Percentiles rank a stretch among this genome's conserved stretches.
Conservation (phyloP, 2,888 invertebrate species). For the Zaprionus bogoriensis region DNA sequence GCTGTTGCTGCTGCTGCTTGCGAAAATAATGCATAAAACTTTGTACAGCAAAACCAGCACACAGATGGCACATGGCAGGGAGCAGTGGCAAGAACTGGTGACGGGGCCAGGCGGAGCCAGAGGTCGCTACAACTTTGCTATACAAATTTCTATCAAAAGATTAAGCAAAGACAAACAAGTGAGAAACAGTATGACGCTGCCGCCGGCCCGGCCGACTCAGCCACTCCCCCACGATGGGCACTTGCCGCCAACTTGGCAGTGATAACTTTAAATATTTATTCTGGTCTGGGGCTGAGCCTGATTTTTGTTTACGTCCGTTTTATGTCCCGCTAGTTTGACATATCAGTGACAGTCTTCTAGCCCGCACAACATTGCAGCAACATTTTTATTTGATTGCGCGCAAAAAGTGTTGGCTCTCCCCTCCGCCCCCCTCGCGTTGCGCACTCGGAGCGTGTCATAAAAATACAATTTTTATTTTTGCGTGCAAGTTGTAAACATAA, state of each 20-base stretch:
- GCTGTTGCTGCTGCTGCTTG: neutral
- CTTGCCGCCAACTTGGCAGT: conserved; percentile 67
- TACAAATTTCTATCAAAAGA: conserved; percentile 79
- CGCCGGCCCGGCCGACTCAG: conserved; percentile 3
- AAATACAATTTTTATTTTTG: conserved; percentile 70
- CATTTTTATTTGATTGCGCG: conserved; percentile 72
- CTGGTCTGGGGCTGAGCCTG: conserved; percentile 28
- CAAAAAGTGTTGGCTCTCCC: conserved; percentile 28
- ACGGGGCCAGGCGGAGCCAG: neutral
- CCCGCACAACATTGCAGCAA: conserved; percentile 57
- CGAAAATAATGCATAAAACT: conserved; percentile 73
- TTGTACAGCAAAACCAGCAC: conserved; percentile 49
- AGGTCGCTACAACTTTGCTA: conserved; percentile 59
- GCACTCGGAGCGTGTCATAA: conserved; percentile 60
- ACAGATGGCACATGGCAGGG: conserved; percentile 8
- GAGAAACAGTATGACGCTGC: conserved; percentile 43
- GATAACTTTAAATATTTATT: conserved; percentile 74
- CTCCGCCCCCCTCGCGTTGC: neutral
- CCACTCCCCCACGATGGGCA: conserved; percentile 5
- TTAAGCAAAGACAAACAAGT: conserved; percentile 76
- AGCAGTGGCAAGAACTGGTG: neutral
- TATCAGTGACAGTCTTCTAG: conserved; percentile 73
- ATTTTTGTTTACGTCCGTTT: conserved; percentile 63
- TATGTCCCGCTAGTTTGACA: conserved; percentile 77
- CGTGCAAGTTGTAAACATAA: conserved; percentile 69